These are phyloP conservation scores for Eilema depressum DNA, from an alignment of 2,888 invertebrate genomes.

Conservation along the genomic window DNA sequence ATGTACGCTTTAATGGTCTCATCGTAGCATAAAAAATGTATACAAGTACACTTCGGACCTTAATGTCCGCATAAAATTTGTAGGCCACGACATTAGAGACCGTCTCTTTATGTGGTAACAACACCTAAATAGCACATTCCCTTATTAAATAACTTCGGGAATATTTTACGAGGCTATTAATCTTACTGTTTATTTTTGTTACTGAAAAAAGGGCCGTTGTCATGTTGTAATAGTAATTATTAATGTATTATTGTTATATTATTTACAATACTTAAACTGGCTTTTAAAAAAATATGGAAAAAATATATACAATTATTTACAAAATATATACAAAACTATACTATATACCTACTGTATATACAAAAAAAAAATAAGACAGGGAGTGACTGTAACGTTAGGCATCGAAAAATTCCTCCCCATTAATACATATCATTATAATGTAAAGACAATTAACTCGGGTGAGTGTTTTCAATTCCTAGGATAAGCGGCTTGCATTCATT, in stretches of 20 bases:
- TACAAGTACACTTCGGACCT: conserved; percentile 52
- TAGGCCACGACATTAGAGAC: conserved; percentile 50
- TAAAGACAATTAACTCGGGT: background rate
- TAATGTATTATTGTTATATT: too few relatives aligned
- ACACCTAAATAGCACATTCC: conserved; percentile 25
- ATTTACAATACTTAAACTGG: too few relatives aligned
- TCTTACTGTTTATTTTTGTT: conserved; percentile 5
- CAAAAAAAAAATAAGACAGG: too few relatives aligned
- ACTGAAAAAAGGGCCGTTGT: background rate
- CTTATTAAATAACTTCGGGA: conserved; percentile 27
- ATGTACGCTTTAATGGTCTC: conserved; percentile 49
- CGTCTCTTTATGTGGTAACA: conserved; percentile 42
- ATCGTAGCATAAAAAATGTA: conserved; percentile 57
- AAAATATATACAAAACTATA: too few relatives aligned
- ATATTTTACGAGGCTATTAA: conserved; percentile 22
- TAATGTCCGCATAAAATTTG: conserved; percentile 59
- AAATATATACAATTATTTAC: too few relatives aligned
- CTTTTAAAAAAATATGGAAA: too few relatives aligned
- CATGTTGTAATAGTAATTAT: background rate
- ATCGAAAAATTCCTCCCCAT: too few relatives aligned
- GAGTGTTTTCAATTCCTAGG: too few relatives aligned
- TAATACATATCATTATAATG: background rate
- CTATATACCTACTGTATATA: too few relatives aligned
- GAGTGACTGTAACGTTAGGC: too few relatives aligned
- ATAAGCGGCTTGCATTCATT: too few relatives aligned